These are phyloP conservation scores for Lynx canadensis DNA, from an alignment of 2,113 vertebrate species.

Conservation along the genomic window DNA sequence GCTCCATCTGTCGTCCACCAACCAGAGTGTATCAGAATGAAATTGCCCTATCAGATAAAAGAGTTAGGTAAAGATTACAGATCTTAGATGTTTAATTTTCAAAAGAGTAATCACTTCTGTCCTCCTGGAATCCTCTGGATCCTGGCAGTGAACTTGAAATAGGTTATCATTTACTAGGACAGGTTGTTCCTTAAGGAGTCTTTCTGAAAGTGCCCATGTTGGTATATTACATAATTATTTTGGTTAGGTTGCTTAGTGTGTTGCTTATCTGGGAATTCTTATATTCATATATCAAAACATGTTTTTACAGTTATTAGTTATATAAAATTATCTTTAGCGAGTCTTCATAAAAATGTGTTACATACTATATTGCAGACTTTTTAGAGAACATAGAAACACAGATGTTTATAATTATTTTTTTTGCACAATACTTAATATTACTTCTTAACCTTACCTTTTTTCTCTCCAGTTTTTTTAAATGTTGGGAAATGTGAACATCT, in stretches of 20 bases:
- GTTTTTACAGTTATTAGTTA: slow-evolving; percentile 30
- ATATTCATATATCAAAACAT: slow-evolving; percentile 39
- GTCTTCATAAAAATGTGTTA: slow-evolving; percentile 48
- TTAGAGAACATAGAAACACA: slow-evolving; percentile 38
- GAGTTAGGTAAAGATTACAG: neutral
- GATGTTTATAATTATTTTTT: slow-evolving; percentile 9
- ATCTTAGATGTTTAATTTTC: slow-evolving; percentile 40
- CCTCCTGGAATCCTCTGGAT: neutral
- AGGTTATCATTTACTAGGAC: neutral
- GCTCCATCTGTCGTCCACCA: neutral
- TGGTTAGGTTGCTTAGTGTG: neutral
- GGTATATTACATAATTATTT: slow-evolving; percentile 20
- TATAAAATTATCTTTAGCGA: slow-evolving; percentile 21
- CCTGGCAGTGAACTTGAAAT: neutral
- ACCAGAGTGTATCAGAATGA: neutral
- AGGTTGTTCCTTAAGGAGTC: neutral
- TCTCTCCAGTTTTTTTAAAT: slow-evolving; percentile 19
- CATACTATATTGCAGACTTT: neutral
- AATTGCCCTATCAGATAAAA: neutral
- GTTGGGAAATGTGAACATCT: neutral
- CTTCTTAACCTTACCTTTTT: neutral
- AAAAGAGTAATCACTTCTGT: slow-evolving; percentile 8
- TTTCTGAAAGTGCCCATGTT: neutral
- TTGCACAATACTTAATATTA: neutral
- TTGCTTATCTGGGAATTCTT: slow-evolving; percentile 53